Conservation (phyloP, 2,113 vertebrate species). For the Lasiurus cinereus region DNA sequence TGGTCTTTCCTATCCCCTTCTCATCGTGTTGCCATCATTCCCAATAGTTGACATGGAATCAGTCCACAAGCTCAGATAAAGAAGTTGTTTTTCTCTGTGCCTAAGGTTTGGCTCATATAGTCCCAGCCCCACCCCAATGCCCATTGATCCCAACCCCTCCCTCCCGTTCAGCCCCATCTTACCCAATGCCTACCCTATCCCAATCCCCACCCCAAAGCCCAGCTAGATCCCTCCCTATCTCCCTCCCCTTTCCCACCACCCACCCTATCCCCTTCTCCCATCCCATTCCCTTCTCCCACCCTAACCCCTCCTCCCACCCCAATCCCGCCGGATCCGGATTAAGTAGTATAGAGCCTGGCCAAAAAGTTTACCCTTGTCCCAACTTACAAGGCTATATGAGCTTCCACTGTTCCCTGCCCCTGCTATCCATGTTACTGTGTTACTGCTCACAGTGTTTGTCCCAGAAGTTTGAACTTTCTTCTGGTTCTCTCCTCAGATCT, state of each 20-base stretch:
- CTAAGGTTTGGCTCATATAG: background rate
- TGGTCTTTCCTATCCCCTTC: background rate
- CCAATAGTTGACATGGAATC: background rate
- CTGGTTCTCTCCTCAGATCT: background rate
- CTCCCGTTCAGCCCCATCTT: background rate
- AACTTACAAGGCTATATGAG: background rate
- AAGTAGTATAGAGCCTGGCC: constrained; percentile 17
- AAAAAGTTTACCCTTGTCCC: background rate
- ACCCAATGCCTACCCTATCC: background rate
- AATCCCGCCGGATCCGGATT: background rate
- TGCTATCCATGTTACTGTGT: fast-evolving
- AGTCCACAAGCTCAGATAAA: background rate
- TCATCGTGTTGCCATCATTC: background rate
- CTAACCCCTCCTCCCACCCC: background rate
- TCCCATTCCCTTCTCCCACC: background rate
- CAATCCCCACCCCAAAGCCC: background rate
- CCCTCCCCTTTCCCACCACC: too few species aligned
- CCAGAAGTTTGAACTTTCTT: background rate
- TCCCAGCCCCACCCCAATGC: too few species aligned
- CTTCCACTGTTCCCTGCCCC: background rate
- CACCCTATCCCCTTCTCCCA: background rate
- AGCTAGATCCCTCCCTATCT: background rate
- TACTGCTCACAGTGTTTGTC: background rate
- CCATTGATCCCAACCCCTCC: background rate
- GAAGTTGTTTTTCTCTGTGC: background rate